Evolutionary conservation across 2,797 vertebrate genomes (phyloP), one percentile per base, ranked within the genome.

Genomic region (Sebastes goodei): DNA sequence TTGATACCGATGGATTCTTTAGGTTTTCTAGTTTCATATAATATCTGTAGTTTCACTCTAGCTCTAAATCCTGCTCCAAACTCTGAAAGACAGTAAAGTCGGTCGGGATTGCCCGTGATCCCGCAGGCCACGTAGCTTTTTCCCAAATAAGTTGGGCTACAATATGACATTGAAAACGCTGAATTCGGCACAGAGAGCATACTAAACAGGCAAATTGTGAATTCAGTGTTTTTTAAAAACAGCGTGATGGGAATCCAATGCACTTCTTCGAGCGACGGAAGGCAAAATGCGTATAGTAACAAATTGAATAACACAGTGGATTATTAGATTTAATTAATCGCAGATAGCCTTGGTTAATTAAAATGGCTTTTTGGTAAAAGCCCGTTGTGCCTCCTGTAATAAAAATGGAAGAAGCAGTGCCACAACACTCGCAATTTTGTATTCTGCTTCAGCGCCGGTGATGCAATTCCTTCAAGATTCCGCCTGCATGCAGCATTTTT

Each of bases 261-360:
- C 33, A 27, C 27, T 52, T 25, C 25, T 61, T 25, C 35, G 32
- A 71, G 46, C 49, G 4, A 30, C 10, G 49, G 38, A 63, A 23
- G 17, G n/a, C 32, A 65, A 74, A 64, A 29, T 42, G n/a, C 10
- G 12, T 5, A 67, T 32, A 64, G 17, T 11, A 56, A 71, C 21
- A 73, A 70, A 67, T 62, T 32, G 3, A 69, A 66, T 62, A 21
- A 71, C 71, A 35, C 49, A 11, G 25, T 9, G 60, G 49, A 59
- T 76, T 71, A 74, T 71, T 76, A 61, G 52, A 63, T 75, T 72
- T 38, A 69, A 78, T 84, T 78, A 76, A 59, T 15, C 60, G 52
- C n/a, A 78, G 67, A 80, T 74, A 63, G 32, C 25, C 42, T 71
- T 78, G 42, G 74, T 87, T 79, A 83, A 86, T 88, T 65, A 81